phyloP scores from a whole-genome alignment of 2,888 invertebrate species.

The Ellobium chinense region DNA sequence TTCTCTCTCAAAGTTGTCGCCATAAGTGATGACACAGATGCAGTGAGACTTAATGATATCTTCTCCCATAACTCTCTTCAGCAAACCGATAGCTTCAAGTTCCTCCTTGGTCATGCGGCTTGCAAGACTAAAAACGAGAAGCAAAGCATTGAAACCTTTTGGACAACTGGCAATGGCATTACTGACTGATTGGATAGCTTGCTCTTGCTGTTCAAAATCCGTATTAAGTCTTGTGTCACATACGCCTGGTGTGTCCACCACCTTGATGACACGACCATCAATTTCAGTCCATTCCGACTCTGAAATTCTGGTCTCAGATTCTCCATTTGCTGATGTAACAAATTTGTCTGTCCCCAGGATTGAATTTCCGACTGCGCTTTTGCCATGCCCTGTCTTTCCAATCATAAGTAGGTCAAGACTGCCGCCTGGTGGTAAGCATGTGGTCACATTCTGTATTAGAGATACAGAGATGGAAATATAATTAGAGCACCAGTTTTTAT shows the following conservation, averaged over 20 bases:
- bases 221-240: conserved; percentile 24
- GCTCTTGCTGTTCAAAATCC: neutral
- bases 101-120: conserved; percentile 39
- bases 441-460: no score
- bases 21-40: conserved; percentile 42
- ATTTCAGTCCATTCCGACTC: conserved; percentile 16
- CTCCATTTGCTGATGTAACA: neutral
- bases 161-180: conserved; percentile 41
- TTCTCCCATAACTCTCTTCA: conserved; percentile 41
- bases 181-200: conserved; percentile 37
- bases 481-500: no score
- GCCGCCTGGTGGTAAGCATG: no score
- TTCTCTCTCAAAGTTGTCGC: conserved; percentile 39
- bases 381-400: conserved; percentile 36
- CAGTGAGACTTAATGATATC: conserved; percentile 34
- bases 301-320: conserved; percentile 21
- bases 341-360: conserved; percentile 16
- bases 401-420: conserved; percentile 27
- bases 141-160: conserved; percentile 36
- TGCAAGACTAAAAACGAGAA: conserved; percentile 36
- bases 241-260: conserved; percentile 43
- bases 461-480: no score
- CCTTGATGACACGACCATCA: conserved; percentile 43
- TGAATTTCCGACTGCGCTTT: conserved; percentile 29
- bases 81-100: conserved; percentile 34